phyloP scores from a whole-genome alignment of 2,797 vertebrate genomes.

The Melanotaenia parkinsoni region DNA sequence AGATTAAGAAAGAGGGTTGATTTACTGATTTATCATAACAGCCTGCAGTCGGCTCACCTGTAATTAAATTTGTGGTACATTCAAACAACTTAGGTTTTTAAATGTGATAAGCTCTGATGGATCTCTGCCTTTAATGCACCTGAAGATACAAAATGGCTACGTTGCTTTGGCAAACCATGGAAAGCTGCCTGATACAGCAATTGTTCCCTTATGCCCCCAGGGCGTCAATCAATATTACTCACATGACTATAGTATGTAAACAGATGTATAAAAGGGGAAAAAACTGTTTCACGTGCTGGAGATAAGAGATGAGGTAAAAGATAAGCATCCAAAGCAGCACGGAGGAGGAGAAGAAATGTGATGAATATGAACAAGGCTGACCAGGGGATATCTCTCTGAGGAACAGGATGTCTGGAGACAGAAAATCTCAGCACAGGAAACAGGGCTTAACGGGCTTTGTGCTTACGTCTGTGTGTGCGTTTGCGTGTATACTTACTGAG shows the following conservation, averaged over 20 bases:
- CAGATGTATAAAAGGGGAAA: constrained; percentile 8
- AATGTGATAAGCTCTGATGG: too few relatives aligned
- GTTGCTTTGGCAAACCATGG: neutral
- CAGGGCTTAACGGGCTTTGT: constrained; percentile 35
- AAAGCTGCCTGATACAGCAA: neutral
- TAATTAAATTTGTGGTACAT: neutral
- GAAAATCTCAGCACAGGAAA: constrained; percentile 61
- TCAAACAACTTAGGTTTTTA: neutral
- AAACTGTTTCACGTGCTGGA: constrained; percentile 13
- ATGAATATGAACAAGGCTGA: constrained; percentile 36
- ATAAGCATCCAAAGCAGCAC: constrained; percentile 4
- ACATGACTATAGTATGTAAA: constrained; percentile 5
- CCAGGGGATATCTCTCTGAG: constrained; percentile 43
- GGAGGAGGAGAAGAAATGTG: neutral
- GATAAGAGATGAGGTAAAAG: constrained; percentile 21
- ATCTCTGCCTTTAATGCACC: neutral
- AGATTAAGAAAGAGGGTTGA: neutral
- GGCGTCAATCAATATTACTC: constrained; percentile 39
- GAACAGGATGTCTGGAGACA: constrained; percentile 70
- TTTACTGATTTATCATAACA: neutral
- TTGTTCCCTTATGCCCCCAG: neutral
- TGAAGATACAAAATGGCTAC: neutral
- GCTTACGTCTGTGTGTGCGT: constrained; percentile 5
- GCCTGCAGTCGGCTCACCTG: neutral
- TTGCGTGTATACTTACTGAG: constrained; percentile 85